phyloP scores from a whole-genome alignment of 2,888 invertebrate species.

The Crossocerus cetratus region DNA sequence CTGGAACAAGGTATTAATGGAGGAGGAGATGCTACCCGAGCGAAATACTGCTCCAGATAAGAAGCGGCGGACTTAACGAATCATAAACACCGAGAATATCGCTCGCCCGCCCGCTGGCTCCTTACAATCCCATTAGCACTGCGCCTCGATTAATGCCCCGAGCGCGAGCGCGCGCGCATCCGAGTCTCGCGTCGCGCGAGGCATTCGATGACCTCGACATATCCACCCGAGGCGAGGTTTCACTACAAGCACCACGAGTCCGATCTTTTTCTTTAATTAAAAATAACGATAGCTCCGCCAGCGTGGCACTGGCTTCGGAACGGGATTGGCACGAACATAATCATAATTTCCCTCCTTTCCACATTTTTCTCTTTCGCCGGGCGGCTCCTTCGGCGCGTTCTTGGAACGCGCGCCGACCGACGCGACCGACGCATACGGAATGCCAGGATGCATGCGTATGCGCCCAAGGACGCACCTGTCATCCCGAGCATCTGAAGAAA shows the following conservation, averaged over 20 bases:
- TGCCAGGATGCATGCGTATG: conserved; percentile 29
- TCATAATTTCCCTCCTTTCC: conserved; percentile 57
- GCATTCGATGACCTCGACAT: conserved; percentile 38
- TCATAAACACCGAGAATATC: conserved; percentile 41
- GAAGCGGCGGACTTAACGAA: conserved; percentile 29
- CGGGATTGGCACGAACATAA: conserved; percentile 55
- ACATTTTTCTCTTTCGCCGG: conserved; percentile 22
- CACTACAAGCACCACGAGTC: conserved; percentile 31
- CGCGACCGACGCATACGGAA: conserved; percentile 38
- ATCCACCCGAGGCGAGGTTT: conserved; percentile 34
- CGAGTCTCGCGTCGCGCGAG: conserved; percentile 19
- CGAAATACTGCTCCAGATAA: neutral
- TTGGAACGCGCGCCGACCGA: conserved; percentile 42
- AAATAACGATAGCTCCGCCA: conserved; percentile 65
- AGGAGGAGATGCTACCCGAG: too few species aligned
- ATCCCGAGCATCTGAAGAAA: conserved; percentile 31
- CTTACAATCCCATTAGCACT: conserved; percentile 46
- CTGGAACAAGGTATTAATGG: too few species aligned
- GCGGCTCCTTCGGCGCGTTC: conserved; percentile 1
- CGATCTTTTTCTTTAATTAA: conserved; percentile 66
- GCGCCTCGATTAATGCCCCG: conserved; percentile 43
- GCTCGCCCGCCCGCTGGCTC: conserved; percentile 37
- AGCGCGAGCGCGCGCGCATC: conserved; percentile 7
- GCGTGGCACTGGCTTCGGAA: conserved; percentile 39
- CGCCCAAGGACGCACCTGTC: conserved; percentile 53